Conservation (phyloP, 2,888 invertebrate species). For the Odontothrips loti region DNA sequence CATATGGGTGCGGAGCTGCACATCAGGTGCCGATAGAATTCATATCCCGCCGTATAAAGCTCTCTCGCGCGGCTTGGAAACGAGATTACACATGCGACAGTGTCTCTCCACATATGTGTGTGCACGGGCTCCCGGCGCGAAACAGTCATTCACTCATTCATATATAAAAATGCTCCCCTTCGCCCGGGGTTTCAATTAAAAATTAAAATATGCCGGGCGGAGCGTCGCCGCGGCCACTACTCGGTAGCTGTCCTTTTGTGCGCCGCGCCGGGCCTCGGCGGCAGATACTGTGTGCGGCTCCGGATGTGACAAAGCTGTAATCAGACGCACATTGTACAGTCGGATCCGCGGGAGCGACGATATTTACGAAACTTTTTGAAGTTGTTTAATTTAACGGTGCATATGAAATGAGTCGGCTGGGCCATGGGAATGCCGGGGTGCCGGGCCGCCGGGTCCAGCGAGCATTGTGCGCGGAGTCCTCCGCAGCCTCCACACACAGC, state of each 20-base stretch:
- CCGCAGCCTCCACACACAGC: not conserved
- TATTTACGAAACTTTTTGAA: conserved; percentile 25
- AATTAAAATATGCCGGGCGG: conserved; percentile 14
- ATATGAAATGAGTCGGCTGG: not conserved
- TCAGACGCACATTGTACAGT: conserved; percentile 5
- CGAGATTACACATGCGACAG: not conserved
- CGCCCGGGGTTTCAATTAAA: conserved; percentile 11
- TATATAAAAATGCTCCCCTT: not conserved
- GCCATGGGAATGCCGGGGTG: not conserved
- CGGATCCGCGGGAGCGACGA: not conserved
- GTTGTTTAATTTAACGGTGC: conserved; percentile 25
- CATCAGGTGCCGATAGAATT: no score
- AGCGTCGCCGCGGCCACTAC: not conserved
- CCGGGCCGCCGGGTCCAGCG: not conserved
- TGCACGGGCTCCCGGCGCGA: not conserved
- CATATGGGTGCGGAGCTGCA: no score
- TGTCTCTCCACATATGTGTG: no score
- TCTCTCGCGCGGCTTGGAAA: no score
- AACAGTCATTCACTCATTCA: not conserved
- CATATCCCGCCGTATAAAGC: no score
- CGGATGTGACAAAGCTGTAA: not conserved
- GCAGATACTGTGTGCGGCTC: not conserved
- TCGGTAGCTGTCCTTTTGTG: not conserved
- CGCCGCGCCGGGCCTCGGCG: not conserved
- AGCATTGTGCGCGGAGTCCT: not conserved